phyloP scores from a whole-genome alignment of 2,113 vertebrate species.

The Oreamnos americanus region DNA sequence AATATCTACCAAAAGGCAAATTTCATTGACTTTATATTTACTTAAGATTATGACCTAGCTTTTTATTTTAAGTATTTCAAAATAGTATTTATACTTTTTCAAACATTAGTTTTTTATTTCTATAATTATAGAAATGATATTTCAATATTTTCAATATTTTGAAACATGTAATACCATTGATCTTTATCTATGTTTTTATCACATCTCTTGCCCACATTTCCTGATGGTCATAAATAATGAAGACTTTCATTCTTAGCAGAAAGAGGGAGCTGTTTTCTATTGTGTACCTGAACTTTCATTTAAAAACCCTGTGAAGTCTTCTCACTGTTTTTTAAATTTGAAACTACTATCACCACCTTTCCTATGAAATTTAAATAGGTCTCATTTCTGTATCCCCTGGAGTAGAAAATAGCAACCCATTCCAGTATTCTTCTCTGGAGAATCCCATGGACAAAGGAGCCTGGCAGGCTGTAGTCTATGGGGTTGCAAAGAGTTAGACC shows the following conservation, averaged over 20 bases:
- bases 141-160: background rate
- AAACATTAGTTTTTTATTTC: background rate
- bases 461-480: background rate
- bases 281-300: conserved; percentile 73
- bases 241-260: conserved; percentile 75
- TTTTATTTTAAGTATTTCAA: background rate
- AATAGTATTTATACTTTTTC: background rate
- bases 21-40: background rate
- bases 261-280: conserved; percentile 75
- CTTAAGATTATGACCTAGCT: background rate
- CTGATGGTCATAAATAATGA: conserved; percentile 38
- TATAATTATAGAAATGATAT: background rate
- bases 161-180: background rate
- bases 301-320: conserved; percentile 42
- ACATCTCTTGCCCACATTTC: background rate
- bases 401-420: background rate
- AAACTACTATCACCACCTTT: conserved; percentile 67
- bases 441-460: background rate
- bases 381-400: conserved; percentile 34
- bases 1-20: background rate
- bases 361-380: conserved; percentile 3
- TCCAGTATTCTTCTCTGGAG: background rate
- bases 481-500: background rate
- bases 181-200: background rate
- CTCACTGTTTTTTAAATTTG: background rate